Evolutionary conservation across 2,113 vertebrate species (phyloP), one percentile per base, ranked within the genome.

Genomic region (Strix uralensis): DNA sequence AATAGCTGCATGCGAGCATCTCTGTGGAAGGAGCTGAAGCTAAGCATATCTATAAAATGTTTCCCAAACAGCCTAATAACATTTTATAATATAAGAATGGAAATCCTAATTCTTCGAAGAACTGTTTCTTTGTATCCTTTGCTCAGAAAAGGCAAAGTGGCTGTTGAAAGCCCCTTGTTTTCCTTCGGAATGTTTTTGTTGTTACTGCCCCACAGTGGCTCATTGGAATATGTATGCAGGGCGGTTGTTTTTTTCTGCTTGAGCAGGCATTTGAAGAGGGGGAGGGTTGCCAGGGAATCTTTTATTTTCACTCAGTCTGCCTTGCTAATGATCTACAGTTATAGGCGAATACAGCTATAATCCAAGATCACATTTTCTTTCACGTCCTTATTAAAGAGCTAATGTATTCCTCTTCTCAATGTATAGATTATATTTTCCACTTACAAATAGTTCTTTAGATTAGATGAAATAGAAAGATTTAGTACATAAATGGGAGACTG

Each of bases 161-260:
- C 90, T 92, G 62, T 51, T 95, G 63, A 89, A 91, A 96, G 71
- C 5, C 71, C 75, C 92, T 86, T 77, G 86, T 96, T 97, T 96
- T 90, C 84, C 71, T 47, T 47, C 57, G 91, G 95, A 97, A 97
- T 97, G 95, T 96, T 97, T 97, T 97, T 98, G 97, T 96, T 97
- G 85, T 97, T 97, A 97, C 97, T 98, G 97, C 95, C 97, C 96
- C 94, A 29, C 92, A 96, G 96, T 97, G 97, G 96, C 93, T 95
- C 95, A 96, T 82, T 81, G 96, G 97, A 96, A 98, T 94, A 97
- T 96, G 93, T 97, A 91, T 97, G 93, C 86, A 85, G 81, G 69
- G 92, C 21, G 88, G 90, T 42, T 95, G 79, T 69, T 70, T 88
- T 86, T 72, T 91, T 81, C 92, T 96, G 81, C 83, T 85, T 92